Conservation (phyloP, 2,113 vertebrate genomes). For the Lichenostomus cassidix region DNA sequence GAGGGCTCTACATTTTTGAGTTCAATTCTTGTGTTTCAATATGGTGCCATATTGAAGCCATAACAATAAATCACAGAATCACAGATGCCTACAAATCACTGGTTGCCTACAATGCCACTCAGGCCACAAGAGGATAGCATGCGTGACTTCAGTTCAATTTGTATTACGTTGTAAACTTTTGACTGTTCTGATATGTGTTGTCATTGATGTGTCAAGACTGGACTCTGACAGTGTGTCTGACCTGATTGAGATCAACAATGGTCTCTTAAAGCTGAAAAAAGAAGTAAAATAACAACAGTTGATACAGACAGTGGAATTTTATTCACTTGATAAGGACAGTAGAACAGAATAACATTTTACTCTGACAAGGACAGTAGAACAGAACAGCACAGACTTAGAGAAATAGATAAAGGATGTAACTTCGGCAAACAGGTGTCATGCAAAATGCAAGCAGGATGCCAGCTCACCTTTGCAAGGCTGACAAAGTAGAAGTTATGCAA, state of each 20-base stretch:
- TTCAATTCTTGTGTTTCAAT: not conserved
- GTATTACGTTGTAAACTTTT: conserved; percentile 72
- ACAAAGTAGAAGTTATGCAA: not conserved
- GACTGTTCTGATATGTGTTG: conserved; percentile 63
- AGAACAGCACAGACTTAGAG: not conserved
- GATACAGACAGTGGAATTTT: not conserved
- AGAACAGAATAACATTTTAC: not conserved
- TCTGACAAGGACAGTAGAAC: not conserved
- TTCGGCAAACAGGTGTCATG: not conserved
- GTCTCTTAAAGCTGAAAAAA: not conserved
- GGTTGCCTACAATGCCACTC: conserved; percentile 49
- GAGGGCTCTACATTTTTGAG: not conserved
- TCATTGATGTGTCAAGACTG: conserved; percentile 54
- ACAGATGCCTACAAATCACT: conserved; percentile 71
- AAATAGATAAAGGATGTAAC: not conserved
- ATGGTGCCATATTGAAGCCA: not conserved
- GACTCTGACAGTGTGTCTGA: conserved; percentile 48
- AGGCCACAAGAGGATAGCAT: conserved; percentile 31
- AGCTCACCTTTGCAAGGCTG: not conserved
- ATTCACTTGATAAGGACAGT: not conserved
- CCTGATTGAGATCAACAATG: conserved; percentile 54
- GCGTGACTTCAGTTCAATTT: conserved; percentile 63
- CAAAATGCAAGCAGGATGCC: not conserved
- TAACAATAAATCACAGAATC: not conserved
- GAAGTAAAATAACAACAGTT: not conserved